Evolutionary conservation across 1,140 invertebrate genomes (phyloP), one percentile per base, ranked within the genome.

Genomic region (Bemisia tabaci): DNA sequence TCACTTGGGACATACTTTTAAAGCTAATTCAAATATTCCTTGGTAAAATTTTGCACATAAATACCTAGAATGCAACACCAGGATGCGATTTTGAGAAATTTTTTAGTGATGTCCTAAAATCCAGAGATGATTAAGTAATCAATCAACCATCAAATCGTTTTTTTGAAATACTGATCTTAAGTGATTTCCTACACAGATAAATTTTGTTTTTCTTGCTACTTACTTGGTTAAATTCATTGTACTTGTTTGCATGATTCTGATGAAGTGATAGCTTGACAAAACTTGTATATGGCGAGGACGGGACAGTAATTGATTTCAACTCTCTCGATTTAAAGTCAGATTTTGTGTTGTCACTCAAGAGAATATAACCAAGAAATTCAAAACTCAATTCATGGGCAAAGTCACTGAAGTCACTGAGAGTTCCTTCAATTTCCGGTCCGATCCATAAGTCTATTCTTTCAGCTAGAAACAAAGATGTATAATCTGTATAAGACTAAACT

Each of bases 181-280:
- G n/a, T n/a, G n/a, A n/a, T n/a, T n/a, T n/a, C n/a, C n/a, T n/a
- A n/a, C n/a, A n/a, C n/a, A n/a, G n/a, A n/a, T n/a, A n/a, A n/a
- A n/a, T n/a, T n/a, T n/a, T n/a, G n/a, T n/a, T n/a, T n/a, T n/a
- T n/a, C n/a, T n/a, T n/a, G n/a, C n/a, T 70, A 68, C 72, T 73
- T 78, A 92, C 92, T 84, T 95, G 92, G 74, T 94, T 91, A 72
- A 85, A 85, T 68, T 82, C 78, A 79, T 91, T 91, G 72, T 85
- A 80, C 65, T 81, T 79, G 75, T 90, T 91, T 64, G 77, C 76
- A 76, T 94, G 88, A 70, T 93, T 92, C 73, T 87, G 87, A 66
- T 91, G 87, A 2, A 97, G 80, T 65, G 89, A 83, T 11, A 97
- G 77, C 75, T 94, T 94, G 0, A 97, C 79, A 75, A 89, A 94